These are phyloP conservation scores for Petrosia ficiformis DNA, from an alignment of 37 sponge, comb jelly and placozoan species.

Conservation along the genomic window DNA sequence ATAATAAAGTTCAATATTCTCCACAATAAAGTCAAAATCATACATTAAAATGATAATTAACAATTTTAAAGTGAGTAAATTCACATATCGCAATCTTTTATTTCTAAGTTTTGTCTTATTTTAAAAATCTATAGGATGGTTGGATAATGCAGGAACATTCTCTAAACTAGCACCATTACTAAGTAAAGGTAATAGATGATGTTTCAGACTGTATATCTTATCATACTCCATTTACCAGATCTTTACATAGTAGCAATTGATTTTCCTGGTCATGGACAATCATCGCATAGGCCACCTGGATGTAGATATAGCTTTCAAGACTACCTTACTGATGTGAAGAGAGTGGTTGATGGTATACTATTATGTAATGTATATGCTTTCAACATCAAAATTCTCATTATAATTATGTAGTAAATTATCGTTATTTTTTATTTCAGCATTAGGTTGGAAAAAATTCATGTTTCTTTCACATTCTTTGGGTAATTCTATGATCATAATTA, in stretches of 20 bases:
- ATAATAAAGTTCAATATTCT: too few relatives aligned
- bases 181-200: conserved; percentile 19
- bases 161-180: conserved; percentile 67
- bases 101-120: too few relatives aligned
- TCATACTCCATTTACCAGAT: conserved; percentile 1
- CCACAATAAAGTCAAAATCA: too few relatives aligned
- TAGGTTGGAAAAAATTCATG: conserved; percentile 62
- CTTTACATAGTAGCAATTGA: conserved; percentile 72
- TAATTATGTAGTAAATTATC: too few relatives aligned
- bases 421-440: conserved; percentile 20
- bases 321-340: conserved; percentile 62
- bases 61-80: too few relatives aligned
- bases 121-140: conserved; percentile 79
- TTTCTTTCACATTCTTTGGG: conserved; percentile 78
- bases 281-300: conserved; percentile 66
- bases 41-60: too few relatives aligned
- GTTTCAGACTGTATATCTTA: background rate
- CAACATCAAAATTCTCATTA: too few relatives aligned
- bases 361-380: too few relatives aligned
- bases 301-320: conserved; percentile 22
- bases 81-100: too few relatives aligned
- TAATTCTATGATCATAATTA: conserved; percentile 13
- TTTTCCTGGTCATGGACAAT: conserved; percentile 79
- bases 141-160: conserved; percentile 82
- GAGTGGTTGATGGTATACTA: conserved; percentile 67